A percentile compares a stretch with the other conserved stretches of the same genome.
These are phyloP conservation scores for Microplitis mediator DNA, from an alignment of 1,140 invertebrate species.

Conservation along the genomic window DNA sequence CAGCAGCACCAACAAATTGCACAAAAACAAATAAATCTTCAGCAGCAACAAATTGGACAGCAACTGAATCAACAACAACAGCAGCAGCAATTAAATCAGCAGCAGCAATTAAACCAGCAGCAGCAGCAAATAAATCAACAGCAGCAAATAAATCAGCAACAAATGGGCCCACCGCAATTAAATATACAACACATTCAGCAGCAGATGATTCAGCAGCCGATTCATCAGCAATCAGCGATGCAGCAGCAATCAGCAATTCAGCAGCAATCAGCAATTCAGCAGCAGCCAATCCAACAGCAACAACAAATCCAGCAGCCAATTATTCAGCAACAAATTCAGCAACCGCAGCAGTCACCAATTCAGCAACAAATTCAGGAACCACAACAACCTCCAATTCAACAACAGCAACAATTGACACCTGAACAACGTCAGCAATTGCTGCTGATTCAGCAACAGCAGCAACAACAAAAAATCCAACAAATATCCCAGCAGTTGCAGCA, in stretches of 20 bases:
- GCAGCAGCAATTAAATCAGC: conserved; percentile 8
- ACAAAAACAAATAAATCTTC: conserved; percentile 42
- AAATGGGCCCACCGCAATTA: conserved; percentile 60
- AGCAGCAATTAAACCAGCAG: background rate
- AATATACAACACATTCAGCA: conserved; percentile 54
- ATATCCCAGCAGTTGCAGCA: conserved; percentile 61
- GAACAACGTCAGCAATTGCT: conserved; percentile 57
- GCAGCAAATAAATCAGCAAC: conserved; percentile 39
- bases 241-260: conserved; percentile 25
- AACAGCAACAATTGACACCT: conserved; percentile 48
- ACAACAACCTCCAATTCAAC: conserved; percentile 50
- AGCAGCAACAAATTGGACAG: conserved; percentile 42
- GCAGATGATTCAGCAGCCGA: background rate
- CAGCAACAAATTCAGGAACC: conserved; percentile 26
- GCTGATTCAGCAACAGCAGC: conserved; percentile 51
- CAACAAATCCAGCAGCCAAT: conserved; percentile 7
- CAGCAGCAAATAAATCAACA: conserved; percentile 44
- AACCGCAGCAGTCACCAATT: conserved; percentile 36
- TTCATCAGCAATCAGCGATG: background rate
- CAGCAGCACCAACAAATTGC: conserved; percentile 31
- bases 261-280: background rate
- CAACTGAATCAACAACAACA: conserved; percentile 50
- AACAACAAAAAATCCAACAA: conserved; percentile 60
- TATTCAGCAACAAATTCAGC: conserved; percentile 26
- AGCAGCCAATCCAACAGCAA: background rate